Conservation (phyloP, 2,797 vertebrate genomes). For the Morus bassanus region DNA sequence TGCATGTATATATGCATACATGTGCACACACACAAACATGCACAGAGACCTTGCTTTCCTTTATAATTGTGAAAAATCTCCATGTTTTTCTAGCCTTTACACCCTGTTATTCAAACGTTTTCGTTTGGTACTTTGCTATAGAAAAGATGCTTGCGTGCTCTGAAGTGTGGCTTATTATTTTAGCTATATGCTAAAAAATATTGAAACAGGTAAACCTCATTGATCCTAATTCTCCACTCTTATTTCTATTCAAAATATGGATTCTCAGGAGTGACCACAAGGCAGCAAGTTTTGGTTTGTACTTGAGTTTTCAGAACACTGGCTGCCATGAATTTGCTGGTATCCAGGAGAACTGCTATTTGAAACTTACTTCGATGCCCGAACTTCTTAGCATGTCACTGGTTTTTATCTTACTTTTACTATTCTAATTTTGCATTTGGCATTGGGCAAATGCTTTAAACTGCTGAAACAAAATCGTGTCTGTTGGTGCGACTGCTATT, state of each 20-base stretch:
- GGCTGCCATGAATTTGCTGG: not conserved
- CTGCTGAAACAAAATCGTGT: not conserved
- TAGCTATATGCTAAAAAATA: not conserved
- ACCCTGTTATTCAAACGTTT: not conserved
- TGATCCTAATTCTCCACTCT: not conserved
- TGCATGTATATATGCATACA: too few relatives aligned
- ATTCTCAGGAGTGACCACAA: not conserved
- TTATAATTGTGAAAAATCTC: not conserved
- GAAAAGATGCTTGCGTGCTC: not conserved
- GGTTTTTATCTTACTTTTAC: not conserved
- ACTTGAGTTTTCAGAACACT: not conserved
- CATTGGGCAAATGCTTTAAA: not conserved
- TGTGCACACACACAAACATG: too few relatives aligned
- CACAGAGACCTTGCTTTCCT: not conserved
- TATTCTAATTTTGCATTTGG: not conserved
- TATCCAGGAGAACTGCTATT: not conserved
- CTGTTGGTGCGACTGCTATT: not conserved
- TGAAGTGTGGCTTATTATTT: not conserved
- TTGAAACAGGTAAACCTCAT: not conserved
- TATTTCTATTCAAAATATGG: not conserved
- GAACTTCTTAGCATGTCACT: not conserved
- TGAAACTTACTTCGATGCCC: not conserved
- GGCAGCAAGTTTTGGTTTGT: not conserved
- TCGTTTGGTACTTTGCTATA: not conserved
- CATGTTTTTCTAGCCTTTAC: fast-evolving